Conservation (phyloP, 2,888 invertebrate species). For the Cecidostiba fungosa region DNA sequence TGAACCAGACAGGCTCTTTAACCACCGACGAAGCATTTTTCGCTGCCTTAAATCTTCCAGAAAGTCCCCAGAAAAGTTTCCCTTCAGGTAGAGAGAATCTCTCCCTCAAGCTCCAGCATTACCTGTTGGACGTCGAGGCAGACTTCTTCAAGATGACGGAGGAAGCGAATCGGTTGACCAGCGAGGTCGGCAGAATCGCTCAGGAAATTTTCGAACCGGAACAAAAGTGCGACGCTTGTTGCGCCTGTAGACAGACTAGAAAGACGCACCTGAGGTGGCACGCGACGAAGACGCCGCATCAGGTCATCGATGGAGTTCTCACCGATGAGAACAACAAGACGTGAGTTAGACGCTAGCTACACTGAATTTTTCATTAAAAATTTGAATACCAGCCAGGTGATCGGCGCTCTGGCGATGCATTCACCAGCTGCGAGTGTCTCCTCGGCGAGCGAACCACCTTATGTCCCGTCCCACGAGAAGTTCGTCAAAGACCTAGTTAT, state of each 20-base stretch:
- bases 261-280: slow-evolving; percentile 69
- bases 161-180: slow-evolving; percentile 69
- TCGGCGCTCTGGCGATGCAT: slow-evolving; percentile 72
- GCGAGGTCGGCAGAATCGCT: slow-evolving; percentile 28
- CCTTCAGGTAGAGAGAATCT: slow-evolving; percentile 73
- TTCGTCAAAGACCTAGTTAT: slow-evolving; percentile 66
- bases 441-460: background rate
- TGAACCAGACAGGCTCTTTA: slow-evolving; percentile 67
- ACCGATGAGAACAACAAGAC: slow-evolving; percentile 67
- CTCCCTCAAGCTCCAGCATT: slow-evolving; percentile 75
- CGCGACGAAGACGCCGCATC: slow-evolving; percentile 68
- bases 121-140: slow-evolving; percentile 72
- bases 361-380: background rate
- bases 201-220: slow-evolving; percentile 63
- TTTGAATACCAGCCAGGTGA: slow-evolving; percentile 66
- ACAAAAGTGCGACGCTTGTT: slow-evolving; percentile 71
- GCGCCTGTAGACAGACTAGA: slow-evolving; percentile 71
- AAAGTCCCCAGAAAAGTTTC: slow-evolving; percentile 58
- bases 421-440: slow-evolving; percentile 67
- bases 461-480: slow-evolving; percentile 70
- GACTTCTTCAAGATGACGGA: slow-evolving; percentile 69
- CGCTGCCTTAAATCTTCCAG: slow-evolving; percentile 49
- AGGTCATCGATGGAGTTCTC: slow-evolving; percentile 70
- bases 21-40: slow-evolving; percentile 71
- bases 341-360: slow-evolving; percentile 18